These are phyloP conservation scores for Apodemia hepburni DNA, from an alignment of 2,888 invertebrate species.

Conservation along the genomic window DNA sequence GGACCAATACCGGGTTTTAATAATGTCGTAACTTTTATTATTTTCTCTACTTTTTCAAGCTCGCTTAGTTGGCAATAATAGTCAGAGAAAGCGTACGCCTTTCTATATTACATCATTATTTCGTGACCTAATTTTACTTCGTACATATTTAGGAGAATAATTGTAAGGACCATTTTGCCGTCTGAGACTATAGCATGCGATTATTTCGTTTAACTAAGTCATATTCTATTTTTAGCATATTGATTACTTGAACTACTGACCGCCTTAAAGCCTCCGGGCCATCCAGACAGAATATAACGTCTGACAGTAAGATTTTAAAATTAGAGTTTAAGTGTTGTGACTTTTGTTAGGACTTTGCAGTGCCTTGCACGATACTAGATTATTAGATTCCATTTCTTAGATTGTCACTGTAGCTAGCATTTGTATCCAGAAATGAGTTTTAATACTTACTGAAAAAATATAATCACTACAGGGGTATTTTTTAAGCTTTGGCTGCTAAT, in stretches of 20 bases:
- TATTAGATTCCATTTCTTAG: no score
- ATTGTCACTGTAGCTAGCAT: no score
- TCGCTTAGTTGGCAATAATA: not conserved
- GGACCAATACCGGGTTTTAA: no score
- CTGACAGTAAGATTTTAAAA: not conserved
- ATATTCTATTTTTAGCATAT: not conserved
- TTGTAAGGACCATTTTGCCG: not conserved
- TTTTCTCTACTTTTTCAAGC: not conserved
- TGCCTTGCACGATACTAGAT: no score
- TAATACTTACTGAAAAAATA: no score
- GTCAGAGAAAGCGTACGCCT: not conserved
- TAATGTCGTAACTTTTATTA: not conserved
- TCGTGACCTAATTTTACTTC: constrained; percentile 5
- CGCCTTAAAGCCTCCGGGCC: constrained; percentile 1
- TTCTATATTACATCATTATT: not conserved
- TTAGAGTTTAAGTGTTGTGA: not conserved
- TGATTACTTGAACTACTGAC: constrained; percentile 1
- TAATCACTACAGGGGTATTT: no score
- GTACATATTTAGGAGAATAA: not conserved
- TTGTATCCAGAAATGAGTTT: no score
- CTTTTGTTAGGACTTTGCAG: no score
- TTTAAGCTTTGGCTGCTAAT: no score
- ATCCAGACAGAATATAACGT: not conserved
- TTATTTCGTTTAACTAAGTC: not conserved
- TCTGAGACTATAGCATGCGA: not conserved